Evolutionary conservation across 53 echinoderm and acorn worm genomes (phyloP), one percentile per base, ranked within the genome.

Genomic region (Arbacia lixula): DNA sequence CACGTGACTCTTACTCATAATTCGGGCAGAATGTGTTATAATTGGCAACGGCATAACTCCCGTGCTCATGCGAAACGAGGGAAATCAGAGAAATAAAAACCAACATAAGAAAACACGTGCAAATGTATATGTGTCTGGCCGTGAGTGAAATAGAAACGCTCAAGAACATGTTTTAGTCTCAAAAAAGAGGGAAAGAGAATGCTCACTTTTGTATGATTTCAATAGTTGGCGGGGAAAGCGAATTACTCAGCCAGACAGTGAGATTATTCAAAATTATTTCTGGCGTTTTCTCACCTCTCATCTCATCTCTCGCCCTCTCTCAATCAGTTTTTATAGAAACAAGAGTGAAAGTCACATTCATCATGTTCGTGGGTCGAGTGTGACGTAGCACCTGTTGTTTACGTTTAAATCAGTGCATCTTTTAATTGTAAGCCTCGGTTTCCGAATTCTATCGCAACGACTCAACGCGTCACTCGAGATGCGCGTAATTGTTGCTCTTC

Each of bases 1-100:
- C 74, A 74, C 74, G 74, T 74, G 74, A 53, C 49, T 49, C 17
- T 74, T 52, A 74, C 19, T 74, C 74, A 74, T 74, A 5, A 50
- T 74, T 29, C 8, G 51, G 54, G 8, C 46, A 46, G 46, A n/a
- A n/a, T n/a, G n/a, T n/a, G n/a, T 42, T 33, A 69, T 35, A 66
- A 37, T 37, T 22, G 20, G 66, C 66, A 66, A 42, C 43, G 27
- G 16, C 14, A 46, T 14, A 46, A 8, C 14, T 46, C 69, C 12
- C n/a, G n/a, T n/a, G n/a, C n/a, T n/a, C n/a, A n/a, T n/a, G n/a
- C n/a, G n/a, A n/a, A n/a, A 42, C 16, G 32, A 62, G 62, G 27
- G 27, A 1, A 8, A 56, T 22, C 63, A 62, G 34, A 60, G 28
- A 62, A 28, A 12, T 12, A 10, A 69, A 27, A 69, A 26, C 26